Evolutionary conservation across 2,113 vertebrate species (phyloP).

Genomic region (Lepisosteus oculatus): DNA sequence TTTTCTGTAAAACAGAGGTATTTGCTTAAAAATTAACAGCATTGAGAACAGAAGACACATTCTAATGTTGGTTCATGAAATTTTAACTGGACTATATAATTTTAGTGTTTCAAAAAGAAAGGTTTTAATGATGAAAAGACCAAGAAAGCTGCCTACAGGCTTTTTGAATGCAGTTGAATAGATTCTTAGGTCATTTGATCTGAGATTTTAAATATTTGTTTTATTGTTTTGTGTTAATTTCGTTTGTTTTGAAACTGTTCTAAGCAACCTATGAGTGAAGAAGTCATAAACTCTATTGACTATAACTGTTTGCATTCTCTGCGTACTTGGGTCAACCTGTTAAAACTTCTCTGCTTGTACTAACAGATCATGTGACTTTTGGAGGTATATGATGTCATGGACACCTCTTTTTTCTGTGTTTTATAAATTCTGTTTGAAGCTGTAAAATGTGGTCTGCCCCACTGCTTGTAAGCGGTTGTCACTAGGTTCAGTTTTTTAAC

Average conservation of each 20-base stretch:
- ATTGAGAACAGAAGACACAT: conserved; percentile 51
- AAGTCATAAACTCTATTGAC: conserved; percentile 44
- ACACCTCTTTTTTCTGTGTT: conserved; percentile 2
- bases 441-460: not conserved
- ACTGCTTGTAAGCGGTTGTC: not conserved
- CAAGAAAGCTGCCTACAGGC: conserved; percentile 66
- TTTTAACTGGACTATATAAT: conserved; percentile 44
- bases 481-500: not conserved
- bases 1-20: conserved; percentile 27
- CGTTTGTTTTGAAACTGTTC: conserved; percentile 47
- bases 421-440: not conserved
- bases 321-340: conserved; percentile 13
- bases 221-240: conserved; percentile 23
- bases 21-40: conserved; percentile 54
- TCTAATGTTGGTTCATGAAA: conserved; percentile 39
- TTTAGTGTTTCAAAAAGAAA: conserved; percentile 40
- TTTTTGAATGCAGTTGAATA: conserved; percentile 35
- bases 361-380: conserved; percentile 1
- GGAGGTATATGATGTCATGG: not conserved
- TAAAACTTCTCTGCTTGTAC: conserved; percentile 1
- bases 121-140: conserved; percentile 65
- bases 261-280: conserved; percentile 29
- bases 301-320: conserved; percentile 64
- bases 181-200: conserved; percentile 21
- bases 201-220: conserved; percentile 45